These are phyloP conservation scores for Phortica okadai DNA, from an alignment of 2,888 invertebrate species.

Conservation along the genomic window DNA sequence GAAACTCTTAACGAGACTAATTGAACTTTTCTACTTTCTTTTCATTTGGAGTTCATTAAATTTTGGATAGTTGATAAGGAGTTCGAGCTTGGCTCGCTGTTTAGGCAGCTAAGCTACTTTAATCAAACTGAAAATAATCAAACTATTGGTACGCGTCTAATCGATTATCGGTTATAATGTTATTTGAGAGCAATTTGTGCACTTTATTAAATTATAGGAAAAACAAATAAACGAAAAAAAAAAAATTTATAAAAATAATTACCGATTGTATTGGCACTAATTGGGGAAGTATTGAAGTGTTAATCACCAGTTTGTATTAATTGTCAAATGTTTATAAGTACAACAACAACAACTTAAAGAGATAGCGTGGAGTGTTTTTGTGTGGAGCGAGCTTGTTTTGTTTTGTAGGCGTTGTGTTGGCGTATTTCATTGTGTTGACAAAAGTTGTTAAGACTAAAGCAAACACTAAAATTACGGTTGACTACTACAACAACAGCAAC, in stretches of 20 bases:
- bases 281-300: not conserved
- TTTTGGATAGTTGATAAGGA: not conserved
- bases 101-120: conserved; percentile 1
- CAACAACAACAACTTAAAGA: conserved; percentile 13
- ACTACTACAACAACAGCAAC: conserved; percentile 12
- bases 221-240: not conserved
- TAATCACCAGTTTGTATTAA: not conserved
- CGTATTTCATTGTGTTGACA: not conserved
- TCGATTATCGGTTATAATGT: not conserved
- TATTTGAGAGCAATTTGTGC: conserved; percentile 3
- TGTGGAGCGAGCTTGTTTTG: not conserved
- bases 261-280: not conserved
- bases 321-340: not conserved
- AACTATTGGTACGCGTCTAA: not conserved
- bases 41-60: not conserved
- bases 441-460: conserved; percentile 12
- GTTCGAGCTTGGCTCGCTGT: not conserved
- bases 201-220: conserved; percentile 22
- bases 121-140: conserved; percentile 1
- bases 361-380: not conserved
- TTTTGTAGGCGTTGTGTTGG: not conserved
- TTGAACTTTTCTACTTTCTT: not conserved
- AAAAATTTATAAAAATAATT: not conserved
- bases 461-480: conserved; percentile 10
- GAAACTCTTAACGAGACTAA: not conserved